Conservation (phyloP, 2,888 invertebrate species). For the Oscheius sp. region DNA sequence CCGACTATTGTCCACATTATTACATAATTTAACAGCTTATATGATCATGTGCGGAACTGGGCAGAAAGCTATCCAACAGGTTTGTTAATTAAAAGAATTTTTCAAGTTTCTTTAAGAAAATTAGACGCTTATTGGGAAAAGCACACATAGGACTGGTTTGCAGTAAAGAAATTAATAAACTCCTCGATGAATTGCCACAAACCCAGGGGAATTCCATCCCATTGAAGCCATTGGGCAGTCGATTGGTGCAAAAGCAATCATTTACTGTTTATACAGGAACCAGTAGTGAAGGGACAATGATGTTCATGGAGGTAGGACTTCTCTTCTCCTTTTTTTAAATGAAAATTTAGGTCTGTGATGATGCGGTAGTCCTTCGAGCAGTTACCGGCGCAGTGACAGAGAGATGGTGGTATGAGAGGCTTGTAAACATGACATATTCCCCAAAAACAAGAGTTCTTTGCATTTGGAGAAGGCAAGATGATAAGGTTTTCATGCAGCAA, state of each 20-base stretch:
- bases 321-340: neutral
- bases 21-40: conserved; percentile 95
- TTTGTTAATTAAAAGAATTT: conserved; percentile 1
- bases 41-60: conserved; percentile 79
- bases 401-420: conserved; percentile 98
- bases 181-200: conserved; percentile 90
- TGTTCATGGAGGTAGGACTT: conserved; percentile 77
- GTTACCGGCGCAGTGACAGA: conserved; percentile 77
- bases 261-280: conserved; percentile 96
- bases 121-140: conserved; percentile 92
- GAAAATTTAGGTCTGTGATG: conserved; percentile 85
- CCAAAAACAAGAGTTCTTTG: conserved; percentile 94
- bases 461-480: conserved; percentile 90
- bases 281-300: conserved; percentile 85
- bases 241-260: conserved; percentile 93
- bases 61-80: conserved; percentile 67
- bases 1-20: conserved; percentile 89
- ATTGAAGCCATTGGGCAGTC: conserved; percentile 92
- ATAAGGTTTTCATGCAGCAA: conserved; percentile 90
- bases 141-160: conserved; percentile 97
- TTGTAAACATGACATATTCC: conserved; percentile 99
- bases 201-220: conserved; percentile 94
- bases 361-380: conserved; percentile 81
- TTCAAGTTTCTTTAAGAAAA: conserved; percentile 78
- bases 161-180: conserved; percentile 95